These are phyloP conservation scores for Megalops cyprinoides DNA, from an alignment of 2,797 vertebrate genomes.

Conservation along the genomic window DNA sequence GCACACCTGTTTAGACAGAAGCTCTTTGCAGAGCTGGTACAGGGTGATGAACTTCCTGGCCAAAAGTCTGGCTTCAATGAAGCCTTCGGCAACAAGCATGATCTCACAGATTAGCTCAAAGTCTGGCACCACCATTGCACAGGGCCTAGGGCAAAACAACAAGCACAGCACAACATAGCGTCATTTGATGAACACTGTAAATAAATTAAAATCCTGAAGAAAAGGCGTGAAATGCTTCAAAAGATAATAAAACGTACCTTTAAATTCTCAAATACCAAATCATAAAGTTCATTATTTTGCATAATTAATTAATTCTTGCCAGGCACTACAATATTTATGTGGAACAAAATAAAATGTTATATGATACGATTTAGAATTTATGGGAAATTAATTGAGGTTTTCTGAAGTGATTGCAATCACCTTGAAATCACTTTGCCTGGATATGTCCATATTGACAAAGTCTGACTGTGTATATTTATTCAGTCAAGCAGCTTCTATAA, in stretches of 20 bases:
- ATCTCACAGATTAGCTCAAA: conserved; percentile 98
- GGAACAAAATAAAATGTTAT: neutral
- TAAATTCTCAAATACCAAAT: neutral
- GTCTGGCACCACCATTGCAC: conserved; percentile 97
- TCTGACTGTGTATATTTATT: neutral
- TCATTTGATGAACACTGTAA: neutral
- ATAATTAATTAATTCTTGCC: neutral
- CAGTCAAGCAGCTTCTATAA: neutral
- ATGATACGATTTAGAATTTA: neutral
- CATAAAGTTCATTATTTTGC: neutral
- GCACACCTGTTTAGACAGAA: conserved; percentile 93
- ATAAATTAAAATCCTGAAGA: neutral
- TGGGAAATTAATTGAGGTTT: neutral
- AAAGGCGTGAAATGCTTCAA: neutral
- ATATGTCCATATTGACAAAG: neutral
- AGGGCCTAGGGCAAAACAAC: conserved; percentile 74
- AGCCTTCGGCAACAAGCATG: conserved; percentile 95
- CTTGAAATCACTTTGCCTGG: neutral
- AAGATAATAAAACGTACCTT: neutral
- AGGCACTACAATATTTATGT: neutral
- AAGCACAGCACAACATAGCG: neutral
- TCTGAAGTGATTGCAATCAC: neutral
- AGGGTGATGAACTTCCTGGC: conserved; percentile 94
- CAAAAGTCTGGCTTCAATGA: conserved; percentile 82
- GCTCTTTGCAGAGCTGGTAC: conserved; percentile 91